Percentiles rank a stretch among this genome's conserved stretches.
Evolutionary conservation across 1,140 invertebrate species (phyloP).

Genomic region (Probaryconus sp.): DNA sequence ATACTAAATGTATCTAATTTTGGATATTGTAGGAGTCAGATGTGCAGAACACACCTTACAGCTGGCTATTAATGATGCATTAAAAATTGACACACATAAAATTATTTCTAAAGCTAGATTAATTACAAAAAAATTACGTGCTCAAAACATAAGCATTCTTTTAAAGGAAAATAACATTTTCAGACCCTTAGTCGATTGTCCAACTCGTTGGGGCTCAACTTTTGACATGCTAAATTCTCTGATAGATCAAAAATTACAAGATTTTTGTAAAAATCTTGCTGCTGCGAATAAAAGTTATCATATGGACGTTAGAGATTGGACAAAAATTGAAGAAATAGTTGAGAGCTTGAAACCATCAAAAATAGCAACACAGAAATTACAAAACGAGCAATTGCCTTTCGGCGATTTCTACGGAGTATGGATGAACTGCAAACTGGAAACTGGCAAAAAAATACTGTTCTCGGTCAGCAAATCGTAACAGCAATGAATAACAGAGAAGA

Average conservation of each 20-base stretch:
- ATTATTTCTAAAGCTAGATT: slow-evolving; percentile 15
- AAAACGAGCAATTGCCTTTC: slow-evolving; percentile 13
- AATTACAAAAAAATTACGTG: slow-evolving; percentile 21
- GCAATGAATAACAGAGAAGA: slow-evolving; percentile 9
- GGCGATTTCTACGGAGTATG: slow-evolving; percentile 23
- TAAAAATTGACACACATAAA: neutral
- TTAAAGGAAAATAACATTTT: slow-evolving; percentile 5
- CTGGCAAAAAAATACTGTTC: neutral
- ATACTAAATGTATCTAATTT: too few species aligned
- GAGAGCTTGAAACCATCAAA: slow-evolving; percentile 2
- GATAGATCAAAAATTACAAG: neutral
- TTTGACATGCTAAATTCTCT: slow-evolving; percentile 24
- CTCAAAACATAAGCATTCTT: slow-evolving; percentile 18
- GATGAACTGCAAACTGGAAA: slow-evolving; percentile 30
- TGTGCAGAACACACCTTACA: slow-evolving; percentile 28
- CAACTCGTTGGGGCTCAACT: slow-evolving; percentile 23
- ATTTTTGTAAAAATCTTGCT: slow-evolving; percentile 26
- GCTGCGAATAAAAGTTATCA: slow-evolving; percentile 12
- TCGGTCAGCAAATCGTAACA: neutral
- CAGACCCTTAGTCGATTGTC: slow-evolving; percentile 12
- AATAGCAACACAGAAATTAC: slow-evolving; percentile 27
- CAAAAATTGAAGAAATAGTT: slow-evolving; percentile 18
- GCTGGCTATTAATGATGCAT: slow-evolving; percentile 14
- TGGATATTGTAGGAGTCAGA: too few species aligned
- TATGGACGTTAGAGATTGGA: slow-evolving; percentile 1